phyloP scores from a whole-genome alignment of 2,797 vertebrate species.

The Sebastes oblongus region DNA sequence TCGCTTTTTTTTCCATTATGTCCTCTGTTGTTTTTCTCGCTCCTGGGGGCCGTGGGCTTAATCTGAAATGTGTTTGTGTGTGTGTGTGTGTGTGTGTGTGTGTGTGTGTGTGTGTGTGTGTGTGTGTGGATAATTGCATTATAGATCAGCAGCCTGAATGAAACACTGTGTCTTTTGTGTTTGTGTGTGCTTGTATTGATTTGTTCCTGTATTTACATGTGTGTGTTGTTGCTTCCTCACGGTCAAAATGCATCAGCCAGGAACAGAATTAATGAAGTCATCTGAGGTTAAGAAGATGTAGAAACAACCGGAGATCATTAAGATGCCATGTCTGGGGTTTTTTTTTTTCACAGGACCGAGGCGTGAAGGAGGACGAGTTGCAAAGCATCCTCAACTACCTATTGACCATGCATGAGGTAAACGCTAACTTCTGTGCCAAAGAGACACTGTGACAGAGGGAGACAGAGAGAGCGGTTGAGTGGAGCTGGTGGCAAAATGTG shows the following conservation, averaged over 20 bases:
- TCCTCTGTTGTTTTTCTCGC: slow-evolving; percentile 36
- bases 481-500: slow-evolving; percentile 56
- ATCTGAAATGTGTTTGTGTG: slow-evolving; percentile 33
- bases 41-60: slow-evolving; percentile 6
- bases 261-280: slow-evolving; percentile 26
- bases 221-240: neutral
- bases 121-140: slow-evolving; percentile 50
- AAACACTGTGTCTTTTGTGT: slow-evolving; percentile 31
- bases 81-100: slow-evolving; percentile 19
- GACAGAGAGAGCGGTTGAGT: slow-evolving; percentile 17
- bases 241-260: slow-evolving; percentile 3
- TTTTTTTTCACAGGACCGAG: slow-evolving; percentile 87
- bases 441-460: neutral
- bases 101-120: slow-evolving; percentile 28
- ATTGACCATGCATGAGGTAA: slow-evolving; percentile 98
- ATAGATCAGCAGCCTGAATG: slow-evolving; percentile 46
- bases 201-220: slow-evolving; percentile 25
- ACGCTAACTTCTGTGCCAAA: slow-evolving; percentile 3
- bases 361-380: slow-evolving; percentile 99
- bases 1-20: slow-evolving; percentile 17
- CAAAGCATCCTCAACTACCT: slow-evolving; percentile 99
- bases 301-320: neutral
- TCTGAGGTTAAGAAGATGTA: slow-evolving; percentile 29
- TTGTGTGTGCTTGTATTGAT: slow-evolving; percentile 31
- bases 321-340: neutral